Evolutionary conservation across 2,797 vertebrate species (phyloP), one percentile per base, ranked within the genome.

Genomic region (Notolepis coatsorum): DNA sequence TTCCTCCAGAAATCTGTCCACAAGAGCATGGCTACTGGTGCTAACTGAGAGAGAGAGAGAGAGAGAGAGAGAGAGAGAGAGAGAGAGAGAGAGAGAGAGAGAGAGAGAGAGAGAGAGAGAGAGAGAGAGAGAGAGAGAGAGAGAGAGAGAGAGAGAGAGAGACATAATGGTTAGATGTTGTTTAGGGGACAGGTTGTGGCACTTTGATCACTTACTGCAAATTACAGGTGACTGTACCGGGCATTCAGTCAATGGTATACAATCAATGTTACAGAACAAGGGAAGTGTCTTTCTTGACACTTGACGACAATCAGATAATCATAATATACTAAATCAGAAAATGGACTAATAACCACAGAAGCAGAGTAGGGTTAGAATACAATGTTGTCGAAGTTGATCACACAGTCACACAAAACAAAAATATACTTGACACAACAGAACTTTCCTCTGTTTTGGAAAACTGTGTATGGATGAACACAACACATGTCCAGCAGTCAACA

Each of bases 1-100:
- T 31, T 86, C 72, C 24, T 88, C 81, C 30, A 77, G 71, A 48
- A 81, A 72, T 46, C 57, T 69, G 72, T 84, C 76, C 72, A 87
- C 49, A 12, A 90, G 58, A 30, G 68, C 71, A 0, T 78, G 31
- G 37, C 84, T 84, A 73, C 73, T 54, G 15, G 72, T 75, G 81
- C 46, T 71, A 3, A 88, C 89, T 92, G 76, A 59, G 31, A 45
- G 21, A 10, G 7, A 7, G 25, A 75, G 18, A 21, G 30, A 66
- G 20, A 73, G 38, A 80, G 17, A 65, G 5, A 77, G 21, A 60
- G 1, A 65, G 10, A 61, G 13, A 65, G 20, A 31, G 42, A 20
- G 33, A 8, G 12, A 0, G 33, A 13, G 33, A 13, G 33, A 13
- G 12, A 13, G 10, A 35, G 7, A n/a, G 35, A 37, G 35, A 37